These are phyloP conservation scores for Panagrolaimus sp. DNA, from an alignment of 1,140 invertebrate species.

Conservation along the genomic window DNA sequence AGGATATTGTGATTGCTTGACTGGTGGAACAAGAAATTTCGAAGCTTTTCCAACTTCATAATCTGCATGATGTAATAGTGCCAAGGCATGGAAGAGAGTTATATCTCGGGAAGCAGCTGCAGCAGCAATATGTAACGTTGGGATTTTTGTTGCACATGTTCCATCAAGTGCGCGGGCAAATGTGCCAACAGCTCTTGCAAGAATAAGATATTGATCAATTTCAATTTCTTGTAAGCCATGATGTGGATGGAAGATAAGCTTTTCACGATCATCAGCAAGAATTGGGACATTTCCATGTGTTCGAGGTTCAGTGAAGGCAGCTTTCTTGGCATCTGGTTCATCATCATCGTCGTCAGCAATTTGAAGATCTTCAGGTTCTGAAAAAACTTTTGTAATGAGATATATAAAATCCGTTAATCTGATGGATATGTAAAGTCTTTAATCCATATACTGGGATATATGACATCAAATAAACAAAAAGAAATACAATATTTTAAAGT, in stretches of 20 bases:
- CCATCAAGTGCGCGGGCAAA: conserved; percentile 96
- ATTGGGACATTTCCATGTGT: conserved; percentile 1
- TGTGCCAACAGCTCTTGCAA: conserved; percentile 91
- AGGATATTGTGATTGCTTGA: conserved; percentile 48
- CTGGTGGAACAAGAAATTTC: conserved; percentile 83
- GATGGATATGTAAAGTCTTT: no score
- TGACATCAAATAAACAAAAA: no score
- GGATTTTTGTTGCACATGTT: conserved; percentile 93
- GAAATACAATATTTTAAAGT: no score
- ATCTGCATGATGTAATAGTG: conserved; percentile 81
- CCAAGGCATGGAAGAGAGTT: conserved; percentile 96
- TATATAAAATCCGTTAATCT: no score
- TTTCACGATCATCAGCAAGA: conserved; percentile 69
- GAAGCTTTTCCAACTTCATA: conserved; percentile 87
- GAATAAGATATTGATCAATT: conserved; percentile 96
- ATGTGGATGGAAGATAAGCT: conserved; percentile 83
- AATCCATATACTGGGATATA: no score
- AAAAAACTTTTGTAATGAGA: no score
- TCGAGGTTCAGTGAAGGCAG: neutral
- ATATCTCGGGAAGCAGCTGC: conserved; percentile 95
- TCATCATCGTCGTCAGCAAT: conserved; percentile 38
- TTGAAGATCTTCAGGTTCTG: conserved; percentile 19
- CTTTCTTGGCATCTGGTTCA: conserved; percentile 11
- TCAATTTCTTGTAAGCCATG: conserved; percentile 83
- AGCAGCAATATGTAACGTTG: conserved; percentile 95